Evolutionary conservation across 2,888 invertebrate genomes (phyloP).

Genomic region (Conistra vaccinii): DNA sequence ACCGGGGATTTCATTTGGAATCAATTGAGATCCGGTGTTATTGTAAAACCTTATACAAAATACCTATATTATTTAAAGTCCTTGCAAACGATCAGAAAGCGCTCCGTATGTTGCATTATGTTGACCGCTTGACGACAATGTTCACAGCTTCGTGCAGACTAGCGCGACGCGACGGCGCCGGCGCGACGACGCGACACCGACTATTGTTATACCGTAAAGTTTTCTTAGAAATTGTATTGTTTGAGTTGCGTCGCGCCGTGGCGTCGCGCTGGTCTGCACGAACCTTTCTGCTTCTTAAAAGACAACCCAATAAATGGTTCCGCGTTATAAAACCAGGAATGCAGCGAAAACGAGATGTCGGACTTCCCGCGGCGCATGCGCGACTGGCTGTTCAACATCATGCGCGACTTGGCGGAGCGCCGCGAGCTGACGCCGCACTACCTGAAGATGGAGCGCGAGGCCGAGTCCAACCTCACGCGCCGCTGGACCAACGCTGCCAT

Average conservation of each 20-base stretch:
- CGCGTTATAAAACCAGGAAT: constrained; percentile 86
- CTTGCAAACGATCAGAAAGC: not conserved
- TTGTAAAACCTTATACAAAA: not conserved
- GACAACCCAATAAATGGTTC: not conserved
- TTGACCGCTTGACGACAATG: not conserved
- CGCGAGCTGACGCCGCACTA: constrained; percentile 96
- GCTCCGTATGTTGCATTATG: too few species aligned
- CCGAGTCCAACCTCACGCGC: constrained; percentile 95
- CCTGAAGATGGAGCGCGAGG: constrained; percentile 96
- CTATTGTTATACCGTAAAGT: too few species aligned
- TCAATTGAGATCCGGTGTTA: not conserved
- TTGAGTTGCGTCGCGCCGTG: too few species aligned
- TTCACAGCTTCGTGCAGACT: too few species aligned
- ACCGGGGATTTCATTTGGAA: not conserved
- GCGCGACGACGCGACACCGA: too few species aligned
- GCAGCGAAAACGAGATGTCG: constrained; percentile 95
- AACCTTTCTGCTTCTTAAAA: too few species aligned
- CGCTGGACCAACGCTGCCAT: constrained; percentile 98
- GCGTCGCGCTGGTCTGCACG: too few species aligned
- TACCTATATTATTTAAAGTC: not conserved
- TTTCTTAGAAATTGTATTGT: too few species aligned
- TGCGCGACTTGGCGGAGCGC: constrained; percentile 98
- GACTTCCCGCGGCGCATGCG: constrained; percentile 99
- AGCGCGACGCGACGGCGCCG: too few species aligned
- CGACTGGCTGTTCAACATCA: constrained; percentile 99